Evolutionary conservation across 2,113 vertebrate genomes (phyloP), one percentile per base, ranked within the genome.

Genomic region (Corvus cornix): DNA sequence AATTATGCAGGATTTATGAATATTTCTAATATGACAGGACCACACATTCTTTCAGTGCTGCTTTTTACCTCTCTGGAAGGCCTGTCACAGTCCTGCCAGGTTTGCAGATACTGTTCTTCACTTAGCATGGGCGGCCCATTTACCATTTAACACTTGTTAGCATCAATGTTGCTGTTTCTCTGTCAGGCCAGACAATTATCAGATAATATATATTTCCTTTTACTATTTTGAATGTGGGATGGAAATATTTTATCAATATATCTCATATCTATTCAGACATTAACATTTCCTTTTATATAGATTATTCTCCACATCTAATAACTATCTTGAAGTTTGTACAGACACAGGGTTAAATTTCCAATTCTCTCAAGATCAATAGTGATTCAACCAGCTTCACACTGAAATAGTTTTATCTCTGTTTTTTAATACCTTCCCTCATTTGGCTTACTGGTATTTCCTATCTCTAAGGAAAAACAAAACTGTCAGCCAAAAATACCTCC

Each of bases 1-100:
- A 63, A 89, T 90, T 69, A 87, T 49, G 66, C 69, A 91, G 84
- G 69, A 87, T 92, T 95, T 89, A 75, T 52, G 43, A 82, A 44
- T 64, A 75, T 89, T 95, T 91, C 74, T 69, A 79, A 75, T 72
- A 62, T 68, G 89, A 89, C 69, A 91, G 82, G 53, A 52, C 44
- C 26, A 37, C 53, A 78, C 8, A 49, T 75, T 52, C 56, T 60
- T 84, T 81, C 76, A 72, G 82, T 84, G 21, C 22, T 49, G 62
- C 41, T 56, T 76, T 93, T 78, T 68, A 68, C 74, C 69, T 84
- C 1, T 44, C 23, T 81, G 52, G 48, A 44, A 87, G 41, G 66
- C 30, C 62, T 94, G 84, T 72, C 81, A 84, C 27, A 60, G 17
- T 2, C 24, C 21, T 86, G 64, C 60, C 48, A 87, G 46, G 27